Percentiles rank a stretch among this genome's conserved stretches.
Evolutionary conservation across 2,113 vertebrate genomes (phyloP).

Genomic region (Bos indicus): DNA sequence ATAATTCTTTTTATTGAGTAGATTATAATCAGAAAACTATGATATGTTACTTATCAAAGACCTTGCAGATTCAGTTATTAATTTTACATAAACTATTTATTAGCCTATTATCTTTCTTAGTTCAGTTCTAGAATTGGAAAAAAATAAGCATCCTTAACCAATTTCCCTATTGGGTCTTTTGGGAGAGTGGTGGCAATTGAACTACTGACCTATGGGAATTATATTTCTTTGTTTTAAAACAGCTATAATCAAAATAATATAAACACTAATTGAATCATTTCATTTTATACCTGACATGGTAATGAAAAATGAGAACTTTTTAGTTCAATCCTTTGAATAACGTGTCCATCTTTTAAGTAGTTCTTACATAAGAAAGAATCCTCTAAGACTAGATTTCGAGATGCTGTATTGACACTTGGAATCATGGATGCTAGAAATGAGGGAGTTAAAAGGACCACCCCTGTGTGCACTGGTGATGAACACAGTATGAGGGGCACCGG

Average conservation of each 20-base stretch:
- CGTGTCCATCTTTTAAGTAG: background rate
- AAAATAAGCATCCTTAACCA: conserved; percentile 25
- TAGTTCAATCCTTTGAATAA: background rate
- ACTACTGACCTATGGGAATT: background rate
- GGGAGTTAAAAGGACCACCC: background rate
- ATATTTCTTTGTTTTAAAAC: conserved; percentile 38
- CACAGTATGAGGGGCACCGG: background rate
- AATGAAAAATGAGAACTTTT: background rate
- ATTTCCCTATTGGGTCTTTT: background rate
- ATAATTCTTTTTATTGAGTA: conserved; percentile 35
- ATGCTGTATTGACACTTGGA: background rate
- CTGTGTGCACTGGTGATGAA: background rate
- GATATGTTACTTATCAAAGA: conserved; percentile 42
- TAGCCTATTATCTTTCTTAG: conserved; percentile 48
- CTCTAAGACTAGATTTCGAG: background rate
- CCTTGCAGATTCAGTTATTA: conserved; percentile 26
- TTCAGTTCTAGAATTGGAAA: conserved; percentile 42
- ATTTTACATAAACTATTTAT: conserved; percentile 50
- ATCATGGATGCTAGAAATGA: background rate
- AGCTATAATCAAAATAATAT: background rate
- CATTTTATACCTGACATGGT: background rate
- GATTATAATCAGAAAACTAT: conserved; percentile 47
- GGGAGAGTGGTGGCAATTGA: background rate
- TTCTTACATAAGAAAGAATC: background rate
- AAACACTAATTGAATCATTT: background rate